Percentiles rank a stretch among this genome's conserved stretches.
phyloP scores from a whole-genome alignment of 2,888 invertebrate genomes.

The Herminia tarsipennalis region DNA sequence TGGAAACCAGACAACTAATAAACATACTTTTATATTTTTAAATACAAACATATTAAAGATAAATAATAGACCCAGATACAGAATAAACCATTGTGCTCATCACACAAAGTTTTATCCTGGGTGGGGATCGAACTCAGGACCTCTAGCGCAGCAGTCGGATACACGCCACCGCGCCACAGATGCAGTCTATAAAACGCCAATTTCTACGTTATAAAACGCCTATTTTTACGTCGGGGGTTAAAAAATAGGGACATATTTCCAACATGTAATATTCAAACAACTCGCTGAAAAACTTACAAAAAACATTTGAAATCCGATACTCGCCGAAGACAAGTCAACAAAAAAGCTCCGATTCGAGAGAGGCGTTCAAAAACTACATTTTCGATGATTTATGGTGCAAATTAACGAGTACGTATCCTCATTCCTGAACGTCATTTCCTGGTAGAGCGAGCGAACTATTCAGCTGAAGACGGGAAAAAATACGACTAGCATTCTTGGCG shows the following conservation, averaged over 20 bases:
- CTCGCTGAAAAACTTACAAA: conserved; percentile 46
- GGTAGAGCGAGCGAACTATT: conserved; percentile 76
- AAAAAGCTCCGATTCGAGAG: conserved; percentile 68
- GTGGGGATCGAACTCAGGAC: too few species aligned
- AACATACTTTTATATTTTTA: too few species aligned
- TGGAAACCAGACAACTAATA: too few species aligned
- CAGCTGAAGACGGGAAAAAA: conserved; percentile 71
- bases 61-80: too few species aligned
- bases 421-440: conserved; percentile 84
- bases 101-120: too few species aligned
- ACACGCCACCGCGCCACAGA: too few species aligned
- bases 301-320: conserved; percentile 69
- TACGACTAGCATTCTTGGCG: conserved; percentile 59
- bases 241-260: conserved; percentile 21
- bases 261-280: conserved; percentile 40
- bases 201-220: too few species aligned
- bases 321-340: conserved; percentile 59
- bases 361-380: conserved; percentile 74
- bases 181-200: too few species aligned
- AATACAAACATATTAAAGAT: too few species aligned
- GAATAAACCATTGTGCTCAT: too few species aligned
- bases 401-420: conserved; percentile 85
- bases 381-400: conserved; percentile 85
- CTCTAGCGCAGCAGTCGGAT: too few species aligned
- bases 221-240: too few species aligned